A percentile compares a stretch with the other conserved stretches of the same genome.
These are phyloP conservation scores for Gymnosoma rotundatum DNA, from an alignment of 2,888 invertebrate species.

Conservation along the genomic window DNA sequence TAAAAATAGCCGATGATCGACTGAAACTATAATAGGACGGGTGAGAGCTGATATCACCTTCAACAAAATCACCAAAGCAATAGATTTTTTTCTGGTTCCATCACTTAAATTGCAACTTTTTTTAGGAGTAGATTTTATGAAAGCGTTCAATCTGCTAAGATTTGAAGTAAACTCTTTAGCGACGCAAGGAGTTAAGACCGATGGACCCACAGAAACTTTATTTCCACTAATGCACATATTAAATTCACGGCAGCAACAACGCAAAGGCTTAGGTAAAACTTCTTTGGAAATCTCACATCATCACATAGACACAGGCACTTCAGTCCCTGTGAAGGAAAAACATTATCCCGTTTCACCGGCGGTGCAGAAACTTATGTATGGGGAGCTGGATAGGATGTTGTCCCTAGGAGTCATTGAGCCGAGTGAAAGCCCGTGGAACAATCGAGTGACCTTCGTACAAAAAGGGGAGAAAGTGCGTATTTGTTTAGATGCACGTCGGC, in stretches of 20 bases:
- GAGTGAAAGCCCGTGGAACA: background rate
- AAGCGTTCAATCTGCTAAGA: background rate
- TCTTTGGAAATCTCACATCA: background rate
- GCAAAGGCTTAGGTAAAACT: background rate
- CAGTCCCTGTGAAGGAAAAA: conserved; percentile 13
- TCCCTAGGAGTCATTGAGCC: no score
- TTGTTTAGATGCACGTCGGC: conserved; percentile 8
- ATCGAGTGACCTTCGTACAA: background rate
- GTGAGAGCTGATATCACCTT: background rate
- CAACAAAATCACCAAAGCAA: background rate
- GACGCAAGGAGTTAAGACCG: background rate
- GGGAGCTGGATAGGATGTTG: background rate
- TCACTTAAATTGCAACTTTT: background rate
- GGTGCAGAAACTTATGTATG: conserved; percentile 41
- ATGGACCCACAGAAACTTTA: background rate
- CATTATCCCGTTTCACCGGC: conserved; percentile 32
- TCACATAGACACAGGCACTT: background rate
- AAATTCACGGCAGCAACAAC: no score
- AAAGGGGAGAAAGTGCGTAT: background rate
- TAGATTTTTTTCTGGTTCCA: background rate
- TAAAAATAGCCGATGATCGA: background rate
- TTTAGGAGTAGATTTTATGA: background rate
- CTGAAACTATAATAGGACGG: background rate
- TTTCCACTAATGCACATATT: background rate
- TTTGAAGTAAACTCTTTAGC: conserved; percentile 3